Conservation (phyloP, 1,140 invertebrate species). For the Aphis craccivora region DNA sequence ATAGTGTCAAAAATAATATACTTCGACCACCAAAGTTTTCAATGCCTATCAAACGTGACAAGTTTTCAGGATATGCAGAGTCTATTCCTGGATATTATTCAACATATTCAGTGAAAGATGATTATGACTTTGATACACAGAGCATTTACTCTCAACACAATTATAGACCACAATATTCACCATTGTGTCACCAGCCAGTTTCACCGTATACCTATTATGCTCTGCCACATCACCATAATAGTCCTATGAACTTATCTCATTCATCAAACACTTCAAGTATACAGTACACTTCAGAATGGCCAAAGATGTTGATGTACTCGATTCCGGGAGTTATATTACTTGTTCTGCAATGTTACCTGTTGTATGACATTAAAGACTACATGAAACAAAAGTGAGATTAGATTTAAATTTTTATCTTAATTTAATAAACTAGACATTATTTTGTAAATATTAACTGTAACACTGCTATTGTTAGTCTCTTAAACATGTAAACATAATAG, state of each 20-base stretch:
- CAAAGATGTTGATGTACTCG: slow-evolving; percentile 40
- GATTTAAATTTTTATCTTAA: slow-evolving; percentile 8
- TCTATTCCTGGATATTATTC: not conserved
- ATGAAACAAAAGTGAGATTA: slow-evolving; percentile 56
- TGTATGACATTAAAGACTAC: slow-evolving; percentile 51
- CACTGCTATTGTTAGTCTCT: not conserved
- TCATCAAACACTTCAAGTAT: slow-evolving; percentile 36
- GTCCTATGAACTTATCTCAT: slow-evolving; percentile 28
- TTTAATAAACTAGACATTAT: not conserved
- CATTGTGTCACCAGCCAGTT: slow-evolving; percentile 6
- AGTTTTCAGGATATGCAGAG: not conserved
- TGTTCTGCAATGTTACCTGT: slow-evolving; percentile 26
- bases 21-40: slow-evolving; percentile 17
- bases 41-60: not conserved
- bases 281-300: slow-evolving; percentile 25
- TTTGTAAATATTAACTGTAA: slow-evolving; percentile 42
- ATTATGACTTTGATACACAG: slow-evolving; percentile 39
- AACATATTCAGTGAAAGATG: slow-evolving; percentile 1
- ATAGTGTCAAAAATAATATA: not conserved
- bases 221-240: not conserved
- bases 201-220: not conserved
- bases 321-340: slow-evolving; percentile 44
- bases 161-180: not conserved
- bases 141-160: slow-evolving; percentile 23
- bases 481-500: not conserved